phyloP scores from a whole-genome alignment of 2,113 vertebrate species.

The Ivindomyrus marchei region DNA sequence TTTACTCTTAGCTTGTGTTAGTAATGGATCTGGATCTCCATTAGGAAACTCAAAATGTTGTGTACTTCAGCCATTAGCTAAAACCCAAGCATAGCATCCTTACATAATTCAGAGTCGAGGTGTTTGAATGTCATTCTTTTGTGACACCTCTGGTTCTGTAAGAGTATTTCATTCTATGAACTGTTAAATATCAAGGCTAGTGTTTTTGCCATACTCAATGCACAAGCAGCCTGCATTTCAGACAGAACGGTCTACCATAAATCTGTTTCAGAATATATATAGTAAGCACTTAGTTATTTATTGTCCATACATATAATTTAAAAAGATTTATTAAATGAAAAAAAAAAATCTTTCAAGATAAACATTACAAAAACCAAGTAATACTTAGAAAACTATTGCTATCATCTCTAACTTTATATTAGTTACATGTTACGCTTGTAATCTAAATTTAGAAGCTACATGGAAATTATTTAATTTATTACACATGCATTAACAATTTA shows the following conservation, averaged over 20 bases:
- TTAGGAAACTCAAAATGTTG: neutral
- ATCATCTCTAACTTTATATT: neutral
- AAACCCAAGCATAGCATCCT: neutral
- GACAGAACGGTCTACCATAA: neutral
- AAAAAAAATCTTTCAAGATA: neutral
- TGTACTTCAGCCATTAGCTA: neutral
- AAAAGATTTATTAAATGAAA: neutral
- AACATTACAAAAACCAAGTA: neutral
- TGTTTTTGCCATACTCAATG: neutral
- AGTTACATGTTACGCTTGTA: conserved; percentile 5
- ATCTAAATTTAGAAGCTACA: neutral
- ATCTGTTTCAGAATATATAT: neutral
- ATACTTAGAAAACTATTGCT: neutral
- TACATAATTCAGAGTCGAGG: neutral
- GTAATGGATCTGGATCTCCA: neutral
- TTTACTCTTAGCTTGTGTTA: neutral
- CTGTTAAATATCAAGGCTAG: neutral
- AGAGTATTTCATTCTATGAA: neutral
- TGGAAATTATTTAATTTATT: neutral
- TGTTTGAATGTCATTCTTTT: conserved; percentile 17
- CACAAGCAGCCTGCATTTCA: neutral
- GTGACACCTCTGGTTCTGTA: neutral
- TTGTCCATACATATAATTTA: neutral
- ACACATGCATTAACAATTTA: neutral
- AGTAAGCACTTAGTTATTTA: neutral